These are phyloP conservation scores for Lophotis ruficrista DNA, from an alignment of 2,113 vertebrate genomes.

Conservation along the genomic window DNA sequence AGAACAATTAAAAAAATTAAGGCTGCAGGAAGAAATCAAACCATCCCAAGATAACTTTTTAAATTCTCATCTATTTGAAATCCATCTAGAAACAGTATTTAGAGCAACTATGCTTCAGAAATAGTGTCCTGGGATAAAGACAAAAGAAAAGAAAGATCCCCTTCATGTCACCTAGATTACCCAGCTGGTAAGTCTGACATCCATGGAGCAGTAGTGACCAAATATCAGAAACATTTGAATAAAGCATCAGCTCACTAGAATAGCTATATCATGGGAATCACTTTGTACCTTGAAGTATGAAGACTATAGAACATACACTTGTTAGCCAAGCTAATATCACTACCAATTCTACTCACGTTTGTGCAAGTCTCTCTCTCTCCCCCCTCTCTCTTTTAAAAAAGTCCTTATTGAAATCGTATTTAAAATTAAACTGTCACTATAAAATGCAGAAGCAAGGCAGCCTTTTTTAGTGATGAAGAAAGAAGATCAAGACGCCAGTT, in stretches of 20 bases:
- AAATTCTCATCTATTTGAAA: background rate
- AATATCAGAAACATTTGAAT: background rate
- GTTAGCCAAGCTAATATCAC: background rate
- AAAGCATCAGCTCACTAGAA: background rate
- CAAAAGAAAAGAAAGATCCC: background rate
- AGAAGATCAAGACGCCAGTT: background rate
- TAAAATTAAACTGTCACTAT: background rate
- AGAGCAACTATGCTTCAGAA: background rate
- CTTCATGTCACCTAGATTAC: background rate
- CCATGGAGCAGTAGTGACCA: background rate
- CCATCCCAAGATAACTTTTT: background rate
- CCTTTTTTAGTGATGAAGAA: background rate
- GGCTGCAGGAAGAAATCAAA: background rate
- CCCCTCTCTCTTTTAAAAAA: background rate
- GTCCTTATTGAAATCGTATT: background rate
- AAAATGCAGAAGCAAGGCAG: conserved; percentile 9
- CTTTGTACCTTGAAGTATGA: background rate
- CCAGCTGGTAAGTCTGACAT: background rate
- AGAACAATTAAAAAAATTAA: background rate
- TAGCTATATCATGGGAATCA: background rate
- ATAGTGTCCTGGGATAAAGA: background rate
- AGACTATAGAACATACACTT: background rate
- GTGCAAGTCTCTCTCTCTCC: background rate
- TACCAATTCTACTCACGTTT: background rate
- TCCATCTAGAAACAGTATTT: background rate